These are phyloP conservation scores for Nebria salina DNA, from an alignment of 2,888 invertebrate genomes.

Conservation along the genomic window DNA sequence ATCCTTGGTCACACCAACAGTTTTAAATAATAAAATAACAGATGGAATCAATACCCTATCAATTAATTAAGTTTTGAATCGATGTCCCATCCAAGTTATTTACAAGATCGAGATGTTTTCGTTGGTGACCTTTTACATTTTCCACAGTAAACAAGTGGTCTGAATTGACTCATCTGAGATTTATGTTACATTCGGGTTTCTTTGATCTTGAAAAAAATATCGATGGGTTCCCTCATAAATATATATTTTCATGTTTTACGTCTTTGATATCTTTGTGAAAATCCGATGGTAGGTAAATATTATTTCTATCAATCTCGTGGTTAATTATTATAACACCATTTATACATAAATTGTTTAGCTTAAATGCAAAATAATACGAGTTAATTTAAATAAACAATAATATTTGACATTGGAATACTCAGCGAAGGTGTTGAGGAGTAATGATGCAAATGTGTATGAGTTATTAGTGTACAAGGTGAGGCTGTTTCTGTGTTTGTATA, in stretches of 20 bases:
- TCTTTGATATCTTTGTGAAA: too few species aligned
- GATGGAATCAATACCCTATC: not conserved
- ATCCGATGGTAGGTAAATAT: too few species aligned
- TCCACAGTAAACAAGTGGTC: not conserved
- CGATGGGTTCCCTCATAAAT: not conserved
- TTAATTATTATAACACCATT: too few species aligned
- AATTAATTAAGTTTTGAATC: not conserved
- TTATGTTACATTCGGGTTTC: not conserved
- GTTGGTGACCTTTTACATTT: not conserved
- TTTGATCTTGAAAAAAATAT: not conserved
- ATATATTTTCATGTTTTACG: too few species aligned
- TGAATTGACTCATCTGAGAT: not conserved
- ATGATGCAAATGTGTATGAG: not conserved
- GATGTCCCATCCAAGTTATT: not conserved
- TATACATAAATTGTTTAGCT: not conserved
- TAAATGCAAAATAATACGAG: not conserved
- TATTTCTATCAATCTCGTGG: too few species aligned
- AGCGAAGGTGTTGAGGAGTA: not conserved
- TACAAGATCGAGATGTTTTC: not conserved
- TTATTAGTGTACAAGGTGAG: not conserved
- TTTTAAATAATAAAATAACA: not conserved
- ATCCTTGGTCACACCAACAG: not conserved
- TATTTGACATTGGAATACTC: not conserved
- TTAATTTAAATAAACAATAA: not conserved
- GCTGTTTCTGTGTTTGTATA: not conserved